These are phyloP conservation scores for Taenioides sp. DNA, from an alignment of 2,797 vertebrate genomes.

Conservation along the genomic window DNA sequence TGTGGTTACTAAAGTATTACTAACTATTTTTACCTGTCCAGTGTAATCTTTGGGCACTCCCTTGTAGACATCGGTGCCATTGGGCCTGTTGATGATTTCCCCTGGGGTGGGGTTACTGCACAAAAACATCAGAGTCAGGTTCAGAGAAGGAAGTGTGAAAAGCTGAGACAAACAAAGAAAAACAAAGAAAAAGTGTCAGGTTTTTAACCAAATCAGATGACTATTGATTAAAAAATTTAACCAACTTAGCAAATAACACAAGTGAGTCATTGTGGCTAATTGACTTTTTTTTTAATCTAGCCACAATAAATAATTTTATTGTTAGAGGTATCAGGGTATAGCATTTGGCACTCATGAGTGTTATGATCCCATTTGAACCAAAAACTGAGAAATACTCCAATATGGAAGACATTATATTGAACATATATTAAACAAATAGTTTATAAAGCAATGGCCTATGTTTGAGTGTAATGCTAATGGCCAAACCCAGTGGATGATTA, in stretches of 20 bases:
- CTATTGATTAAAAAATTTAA: background rate
- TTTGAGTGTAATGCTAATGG: background rate
- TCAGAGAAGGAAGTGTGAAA: constrained; percentile 32
- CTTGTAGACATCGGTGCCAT: constrained; percentile 90
- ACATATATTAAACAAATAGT: too few species aligned
- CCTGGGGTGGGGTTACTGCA: constrained; percentile 92
- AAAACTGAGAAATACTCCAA: background rate
- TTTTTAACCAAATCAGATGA: background rate
- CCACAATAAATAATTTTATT: too few species aligned
- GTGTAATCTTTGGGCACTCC: constrained; percentile 91
- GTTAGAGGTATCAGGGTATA: too few species aligned
- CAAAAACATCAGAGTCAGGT: constrained; percentile 4
- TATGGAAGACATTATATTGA: background rate
- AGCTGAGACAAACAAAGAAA: constrained; percentile 23
- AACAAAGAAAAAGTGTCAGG: constrained; percentile 4
- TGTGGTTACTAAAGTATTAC: background rate
- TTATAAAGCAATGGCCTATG: background rate
- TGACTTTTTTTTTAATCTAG: background rate
- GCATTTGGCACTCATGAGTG: too few species aligned
- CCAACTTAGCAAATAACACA: background rate
- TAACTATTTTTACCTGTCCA: constrained; percentile 76
- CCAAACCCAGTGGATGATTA: background rate
- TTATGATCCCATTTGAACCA: too few species aligned
- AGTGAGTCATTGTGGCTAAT: background rate
- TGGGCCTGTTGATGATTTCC: constrained; percentile 90